Evolutionary conservation across 2,888 invertebrate genomes (phyloP), one percentile per base, ranked within the genome.

Genomic region (Hirtodrosophila duncani): DNA sequence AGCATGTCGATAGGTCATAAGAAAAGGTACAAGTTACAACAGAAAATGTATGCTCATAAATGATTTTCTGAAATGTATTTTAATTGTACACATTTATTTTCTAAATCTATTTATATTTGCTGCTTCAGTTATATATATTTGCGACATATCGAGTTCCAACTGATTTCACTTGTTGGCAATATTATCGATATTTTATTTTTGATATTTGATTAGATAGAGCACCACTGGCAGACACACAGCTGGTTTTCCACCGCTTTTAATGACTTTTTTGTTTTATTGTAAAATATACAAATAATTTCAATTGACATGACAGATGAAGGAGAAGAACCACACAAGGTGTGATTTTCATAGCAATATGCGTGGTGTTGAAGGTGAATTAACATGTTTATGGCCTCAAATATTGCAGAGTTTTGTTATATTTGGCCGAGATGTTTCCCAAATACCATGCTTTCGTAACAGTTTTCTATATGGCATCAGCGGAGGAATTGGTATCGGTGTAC

Each of bases 371-470:
- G n/a, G n/a, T n/a, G n/a, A n/a, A n/a, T n/a, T n/a, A n/a, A n/a
- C n/a, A n/a, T n/a, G n/a, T n/a, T n/a, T n/a, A n/a, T n/a, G n/a
- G n/a, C n/a, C n/a, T n/a, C n/a, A n/a, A n/a, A n/a, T 3, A 4
- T 2, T 24, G 2, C 26, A 75, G 75, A 79, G 80, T 37, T 64
- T 81, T 20, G 17, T 44, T 9, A 67, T 94, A 37, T 93, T 93
- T 84, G 94, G 94, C 6, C 88, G 91, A 66, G 92, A 94, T 85
- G 83, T 94, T 13, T 88, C 92, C 0, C 89, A 92, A 87, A 92
- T 95, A 52, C 94, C 94, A 0, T 95, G 95, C 85, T 94, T 94
- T 84, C 89, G 93, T 57, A 91, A 91, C 74, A 93, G 93, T 82
- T 92, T 93, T 78, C 82, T 95, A 0, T 92, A 92, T 85, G 94